Conservation (phyloP, 2,888 invertebrate species). For the Archaeoteleia sp. region DNA sequence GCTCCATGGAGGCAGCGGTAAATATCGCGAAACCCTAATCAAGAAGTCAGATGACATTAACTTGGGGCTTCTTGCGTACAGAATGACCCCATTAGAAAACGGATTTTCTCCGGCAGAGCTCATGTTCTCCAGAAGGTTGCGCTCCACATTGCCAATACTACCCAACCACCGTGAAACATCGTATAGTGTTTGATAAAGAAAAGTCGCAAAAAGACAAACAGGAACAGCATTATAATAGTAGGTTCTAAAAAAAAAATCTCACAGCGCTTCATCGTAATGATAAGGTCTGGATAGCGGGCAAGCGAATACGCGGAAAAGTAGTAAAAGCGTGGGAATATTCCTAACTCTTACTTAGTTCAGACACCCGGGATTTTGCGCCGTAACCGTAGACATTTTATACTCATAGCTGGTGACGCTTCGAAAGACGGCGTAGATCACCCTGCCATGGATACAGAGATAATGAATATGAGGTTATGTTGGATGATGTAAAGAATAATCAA, state of each 20-base stretch:
- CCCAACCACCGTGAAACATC: conserved; percentile 14
- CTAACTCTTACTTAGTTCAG: conserved; percentile 15
- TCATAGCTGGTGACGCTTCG: neutral
- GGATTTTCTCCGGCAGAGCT: conserved; percentile 43
- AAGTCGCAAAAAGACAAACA: conserved; percentile 28
- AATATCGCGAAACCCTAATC: conserved; percentile 43
- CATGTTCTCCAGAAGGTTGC: conserved; percentile 36
- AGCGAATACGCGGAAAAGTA: conserved; percentile 23
- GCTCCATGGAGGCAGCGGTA: conserved; percentile 46
- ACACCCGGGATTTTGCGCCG: conserved; percentile 3
- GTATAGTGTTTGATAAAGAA: conserved; percentile 37
- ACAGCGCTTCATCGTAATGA: conserved; percentile 42
- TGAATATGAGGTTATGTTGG: too few species aligned
- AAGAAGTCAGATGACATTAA: conserved; percentile 29
- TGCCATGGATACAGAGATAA: too few species aligned
- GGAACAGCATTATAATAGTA: conserved; percentile 47
- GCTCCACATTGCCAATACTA: conserved; percentile 38
- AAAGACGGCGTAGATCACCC: neutral
- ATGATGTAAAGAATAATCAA: too few species aligned
- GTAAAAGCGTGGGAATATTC: neutral
- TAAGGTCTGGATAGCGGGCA: conserved; percentile 57
- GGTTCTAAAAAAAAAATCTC: conserved; percentile 44
- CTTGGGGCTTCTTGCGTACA: conserved; percentile 34
- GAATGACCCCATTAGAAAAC: conserved; percentile 41
- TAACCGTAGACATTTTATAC: conserved; percentile 11